phyloP scores from a whole-genome alignment of 2,797 vertebrate genomes.

The Halcyon smyrnensis region DNA sequence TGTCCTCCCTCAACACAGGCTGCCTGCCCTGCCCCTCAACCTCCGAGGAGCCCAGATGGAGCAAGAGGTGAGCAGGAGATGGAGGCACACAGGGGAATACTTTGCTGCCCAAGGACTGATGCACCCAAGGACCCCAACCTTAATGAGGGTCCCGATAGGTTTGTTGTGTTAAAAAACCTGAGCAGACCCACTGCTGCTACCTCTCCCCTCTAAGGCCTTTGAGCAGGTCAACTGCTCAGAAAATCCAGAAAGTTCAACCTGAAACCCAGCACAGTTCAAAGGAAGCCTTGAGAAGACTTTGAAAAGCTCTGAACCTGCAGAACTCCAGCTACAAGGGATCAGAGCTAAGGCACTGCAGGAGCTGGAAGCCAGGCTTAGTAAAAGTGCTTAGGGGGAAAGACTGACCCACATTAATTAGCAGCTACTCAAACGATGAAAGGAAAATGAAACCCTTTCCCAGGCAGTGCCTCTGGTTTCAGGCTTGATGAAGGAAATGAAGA shows the following conservation, averaged over 20 bases:
- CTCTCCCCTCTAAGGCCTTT: not conserved
- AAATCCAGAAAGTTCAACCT: not conserved
- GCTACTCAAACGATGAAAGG: not conserved
- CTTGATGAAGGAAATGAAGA: not conserved
- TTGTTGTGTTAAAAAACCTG: fast-evolving
- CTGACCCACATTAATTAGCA: slow-evolving; percentile 2
- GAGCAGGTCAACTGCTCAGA: not conserved
- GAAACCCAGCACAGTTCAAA: not conserved
- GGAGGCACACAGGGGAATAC: not conserved
- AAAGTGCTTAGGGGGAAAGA: not conserved
- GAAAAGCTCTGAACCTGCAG: not conserved
- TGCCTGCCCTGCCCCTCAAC: not conserved
- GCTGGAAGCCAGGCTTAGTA: not conserved
- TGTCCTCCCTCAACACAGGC: not conserved
- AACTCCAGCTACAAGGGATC: not conserved
- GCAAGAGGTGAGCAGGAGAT: not conserved
- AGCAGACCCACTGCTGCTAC: not conserved
- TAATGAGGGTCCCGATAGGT: not conserved
- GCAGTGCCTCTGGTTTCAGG: not conserved
- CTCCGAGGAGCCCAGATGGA: not conserved
- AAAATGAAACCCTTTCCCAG: not conserved
- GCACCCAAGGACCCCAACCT: not conserved
- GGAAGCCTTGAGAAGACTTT: not conserved
- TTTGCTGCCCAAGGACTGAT: not conserved
- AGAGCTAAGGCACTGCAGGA: not conserved